Evolutionary conservation across 1,140 invertebrate genomes (phyloP), one percentile per base, ranked within the genome.

Genomic region (Aphelinus certus): DNA sequence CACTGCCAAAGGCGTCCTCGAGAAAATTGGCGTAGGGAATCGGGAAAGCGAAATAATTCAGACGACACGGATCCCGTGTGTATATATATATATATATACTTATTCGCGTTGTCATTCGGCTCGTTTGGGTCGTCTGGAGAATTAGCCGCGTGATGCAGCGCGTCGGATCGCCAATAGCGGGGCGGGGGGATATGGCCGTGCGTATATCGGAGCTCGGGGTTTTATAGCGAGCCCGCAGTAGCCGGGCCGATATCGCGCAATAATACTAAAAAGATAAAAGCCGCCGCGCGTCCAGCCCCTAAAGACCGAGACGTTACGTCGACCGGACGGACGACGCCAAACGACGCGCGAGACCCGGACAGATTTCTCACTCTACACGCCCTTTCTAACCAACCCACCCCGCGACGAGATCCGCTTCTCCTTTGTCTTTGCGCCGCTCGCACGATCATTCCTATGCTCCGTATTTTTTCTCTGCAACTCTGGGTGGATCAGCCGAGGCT

Each of bases 211-310:
- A 26, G 63, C 10, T 43, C 57, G 6, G 2, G 69, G 43, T 65
- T 73, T 73, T 67, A 62, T 73, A 55, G 57, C 56, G 53, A 53
- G 75, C 69, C 66, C 68, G 76, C 61, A 80, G 75, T 26, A 26
- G 26, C 26, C 26, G 26, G 78, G 80, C 79, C 81, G 83, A 78
- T 84, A 84, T 84, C 83, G 78, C 79, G 85, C 85, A 87, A 87
- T 87, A 86, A 86, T 86, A 87, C 85, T 87, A 87, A 87, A 87
- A 87, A 86, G 86, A 87, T 87, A 86, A 87, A 86, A 84, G 81
- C 82, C 76, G 66, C 81, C 47, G 67, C 58, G 5, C 49, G 47
- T 67, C 51, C 60, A 72, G 53, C 62, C 51, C 47, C 57, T 26
- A 26, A 26, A 26, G 26, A 26, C 26, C 26, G 26, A 26, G 26